Conservation (phyloP, 2,113 vertebrate genomes). For the Isurus oxyrinchus region DNA sequence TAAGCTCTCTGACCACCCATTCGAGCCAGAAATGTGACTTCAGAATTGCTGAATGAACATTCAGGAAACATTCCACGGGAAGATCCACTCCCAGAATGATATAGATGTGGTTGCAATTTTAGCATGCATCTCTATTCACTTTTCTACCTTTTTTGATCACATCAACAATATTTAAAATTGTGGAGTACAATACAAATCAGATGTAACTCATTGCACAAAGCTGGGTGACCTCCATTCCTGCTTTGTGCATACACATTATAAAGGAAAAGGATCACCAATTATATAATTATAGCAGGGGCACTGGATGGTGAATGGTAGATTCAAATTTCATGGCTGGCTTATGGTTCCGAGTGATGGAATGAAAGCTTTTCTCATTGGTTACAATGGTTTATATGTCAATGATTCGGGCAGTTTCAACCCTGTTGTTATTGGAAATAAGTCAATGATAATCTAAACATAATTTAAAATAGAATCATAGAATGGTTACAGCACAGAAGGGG, state of each 20-base stretch:
- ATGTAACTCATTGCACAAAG: background rate
- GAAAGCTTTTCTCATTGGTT: background rate
- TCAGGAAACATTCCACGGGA: background rate
- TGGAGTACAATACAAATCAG: background rate
- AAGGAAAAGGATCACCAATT: background rate
- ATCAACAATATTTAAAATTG: background rate
- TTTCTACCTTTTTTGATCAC: background rate
- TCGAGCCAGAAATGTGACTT: background rate
- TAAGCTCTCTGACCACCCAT: background rate
- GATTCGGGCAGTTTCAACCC: background rate
- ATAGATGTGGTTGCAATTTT: background rate
- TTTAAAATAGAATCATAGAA: background rate
- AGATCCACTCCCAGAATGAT: background rate
- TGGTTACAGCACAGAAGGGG: background rate
- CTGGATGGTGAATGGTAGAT: background rate
- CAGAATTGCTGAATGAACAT: background rate
- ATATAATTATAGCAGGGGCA: background rate
- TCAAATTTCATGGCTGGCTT: background rate
- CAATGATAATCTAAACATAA: background rate
- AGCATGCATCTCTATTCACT: background rate
- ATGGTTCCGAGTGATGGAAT: background rate
- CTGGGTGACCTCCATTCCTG: background rate
- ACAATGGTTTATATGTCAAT: background rate
- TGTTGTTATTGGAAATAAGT: background rate
- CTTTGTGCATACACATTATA: background rate